Conservation (phyloP, 1,140 invertebrate genomes). For the Steinernema khuongi region DNA sequence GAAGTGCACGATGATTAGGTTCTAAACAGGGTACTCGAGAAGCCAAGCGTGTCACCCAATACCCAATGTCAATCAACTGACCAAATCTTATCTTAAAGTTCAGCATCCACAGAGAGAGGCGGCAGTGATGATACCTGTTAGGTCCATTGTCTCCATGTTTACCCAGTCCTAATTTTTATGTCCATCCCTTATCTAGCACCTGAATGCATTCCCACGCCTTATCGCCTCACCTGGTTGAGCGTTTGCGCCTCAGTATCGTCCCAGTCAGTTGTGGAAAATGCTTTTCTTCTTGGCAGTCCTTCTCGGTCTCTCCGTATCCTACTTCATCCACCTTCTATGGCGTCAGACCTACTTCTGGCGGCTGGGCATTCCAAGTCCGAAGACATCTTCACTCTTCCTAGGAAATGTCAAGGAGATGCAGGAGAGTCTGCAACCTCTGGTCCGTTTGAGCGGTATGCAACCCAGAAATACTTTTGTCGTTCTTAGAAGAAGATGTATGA, state of each 20-base stretch:
- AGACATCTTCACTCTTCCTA: neutral
- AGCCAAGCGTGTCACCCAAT: too few species aligned
- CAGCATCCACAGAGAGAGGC: too few species aligned
- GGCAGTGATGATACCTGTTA: too few species aligned
- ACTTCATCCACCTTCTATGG: neutral
- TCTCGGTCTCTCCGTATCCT: neutral
- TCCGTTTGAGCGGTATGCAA: neutral
- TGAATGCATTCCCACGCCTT: too few species aligned
- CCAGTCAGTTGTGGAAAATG: constrained; percentile 23
- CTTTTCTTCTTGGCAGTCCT: neutral
- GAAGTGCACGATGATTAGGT: too few species aligned
- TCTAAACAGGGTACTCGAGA: too few species aligned
- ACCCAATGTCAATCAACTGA: too few species aligned
- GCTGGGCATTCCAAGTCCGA: neutral
- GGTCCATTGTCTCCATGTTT: too few species aligned
- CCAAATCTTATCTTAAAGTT: too few species aligned
- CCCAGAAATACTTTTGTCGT: neutral
- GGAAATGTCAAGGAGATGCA: neutral
- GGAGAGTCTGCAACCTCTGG: neutral
- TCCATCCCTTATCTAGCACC: neutral
- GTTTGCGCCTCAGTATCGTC: constrained; percentile 16
- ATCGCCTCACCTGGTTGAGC: too few species aligned
- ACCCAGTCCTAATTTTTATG: too few species aligned
- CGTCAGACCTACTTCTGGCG: neutral
- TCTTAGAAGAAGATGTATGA: neutral